Conservation (phyloP, 2,797 vertebrate genomes). For the Somateria mollissima region DNA sequence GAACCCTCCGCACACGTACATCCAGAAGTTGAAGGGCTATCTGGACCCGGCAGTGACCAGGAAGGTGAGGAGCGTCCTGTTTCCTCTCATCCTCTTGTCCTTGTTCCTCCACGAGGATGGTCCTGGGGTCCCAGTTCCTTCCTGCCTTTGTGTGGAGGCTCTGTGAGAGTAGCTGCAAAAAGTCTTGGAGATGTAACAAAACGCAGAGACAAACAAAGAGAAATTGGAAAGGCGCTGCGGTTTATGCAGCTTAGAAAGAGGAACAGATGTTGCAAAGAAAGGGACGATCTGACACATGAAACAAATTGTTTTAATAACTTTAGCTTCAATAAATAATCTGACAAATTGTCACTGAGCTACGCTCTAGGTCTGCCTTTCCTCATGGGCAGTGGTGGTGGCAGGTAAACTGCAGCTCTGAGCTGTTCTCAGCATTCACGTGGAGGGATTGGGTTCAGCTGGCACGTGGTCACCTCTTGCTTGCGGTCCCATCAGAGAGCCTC, state of each 20-base stretch:
- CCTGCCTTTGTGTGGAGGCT: conserved; percentile 23
- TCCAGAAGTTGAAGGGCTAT: conserved; percentile 95
- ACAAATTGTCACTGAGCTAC: not conserved
- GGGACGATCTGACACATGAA: not conserved
- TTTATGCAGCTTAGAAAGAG: not conserved
- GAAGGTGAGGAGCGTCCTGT: conserved; percentile 85
- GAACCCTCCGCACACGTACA: conserved; percentile 97
- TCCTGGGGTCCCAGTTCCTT: not conserved
- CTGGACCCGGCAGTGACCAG: conserved; percentile 95
- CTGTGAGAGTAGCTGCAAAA: not conserved
- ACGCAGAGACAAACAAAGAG: not conserved
- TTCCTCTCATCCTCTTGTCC: not conserved
- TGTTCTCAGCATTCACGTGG: not conserved
- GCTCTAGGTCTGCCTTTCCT: not conserved
- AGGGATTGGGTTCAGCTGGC: not conserved
- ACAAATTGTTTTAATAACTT: not conserved
- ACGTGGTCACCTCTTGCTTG: not conserved
- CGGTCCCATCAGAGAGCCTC: not conserved
- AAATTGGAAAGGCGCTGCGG: not conserved
- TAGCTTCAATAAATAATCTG: not conserved
- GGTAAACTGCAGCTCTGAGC: not conserved
- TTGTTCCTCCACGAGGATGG: not conserved
- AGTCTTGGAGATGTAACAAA: not conserved
- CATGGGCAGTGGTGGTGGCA: not conserved
- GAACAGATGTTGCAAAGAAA: not conserved